phyloP scores from a whole-genome alignment of 2,797 vertebrate genomes.

The Ceryle rudis region DNA sequence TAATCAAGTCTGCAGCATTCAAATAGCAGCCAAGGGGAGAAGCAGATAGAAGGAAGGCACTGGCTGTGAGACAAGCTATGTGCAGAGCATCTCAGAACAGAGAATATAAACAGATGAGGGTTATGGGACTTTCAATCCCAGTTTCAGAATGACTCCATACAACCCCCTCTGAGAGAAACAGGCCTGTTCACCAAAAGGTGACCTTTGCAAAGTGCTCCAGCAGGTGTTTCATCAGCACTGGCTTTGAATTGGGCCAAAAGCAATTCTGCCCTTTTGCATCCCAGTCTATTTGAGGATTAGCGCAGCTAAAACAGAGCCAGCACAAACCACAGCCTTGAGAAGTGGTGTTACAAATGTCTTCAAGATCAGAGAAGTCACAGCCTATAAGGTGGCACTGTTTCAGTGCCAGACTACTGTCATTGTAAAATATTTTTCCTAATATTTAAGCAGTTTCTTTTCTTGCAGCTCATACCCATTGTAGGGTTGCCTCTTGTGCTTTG shows the following conservation, averaged over 20 bases:
- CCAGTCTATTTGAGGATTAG: not conserved
- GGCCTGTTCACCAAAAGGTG: not conserved
- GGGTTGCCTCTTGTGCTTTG: not conserved
- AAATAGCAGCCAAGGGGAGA: not conserved
- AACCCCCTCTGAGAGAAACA: not conserved
- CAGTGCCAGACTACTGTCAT: no score
- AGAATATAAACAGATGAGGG: not conserved
- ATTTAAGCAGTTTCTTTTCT: not conserved
- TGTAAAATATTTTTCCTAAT: not conserved
- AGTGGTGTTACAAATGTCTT: rapidly evolving
- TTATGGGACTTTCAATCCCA: not conserved
- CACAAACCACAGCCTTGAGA: not conserved
- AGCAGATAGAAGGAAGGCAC: not conserved
- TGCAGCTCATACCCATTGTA: not conserved
- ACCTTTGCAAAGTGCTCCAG: not conserved
- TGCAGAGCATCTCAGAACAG: not conserved
- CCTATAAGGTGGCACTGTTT: not conserved
- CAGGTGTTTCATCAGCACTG: not conserved
- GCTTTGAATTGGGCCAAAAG: not conserved
- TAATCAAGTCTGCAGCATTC: not conserved
- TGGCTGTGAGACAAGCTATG: not conserved
- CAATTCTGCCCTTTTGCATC: not conserved
- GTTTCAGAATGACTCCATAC: not conserved
- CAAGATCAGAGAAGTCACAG: not conserved
- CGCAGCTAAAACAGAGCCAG: not conserved